Percentiles rank a stretch among this genome's conserved stretches.
Evolutionary conservation across 2,888 invertebrate genomes (phyloP).

Genomic region (Diabrotica balteata): DNA sequence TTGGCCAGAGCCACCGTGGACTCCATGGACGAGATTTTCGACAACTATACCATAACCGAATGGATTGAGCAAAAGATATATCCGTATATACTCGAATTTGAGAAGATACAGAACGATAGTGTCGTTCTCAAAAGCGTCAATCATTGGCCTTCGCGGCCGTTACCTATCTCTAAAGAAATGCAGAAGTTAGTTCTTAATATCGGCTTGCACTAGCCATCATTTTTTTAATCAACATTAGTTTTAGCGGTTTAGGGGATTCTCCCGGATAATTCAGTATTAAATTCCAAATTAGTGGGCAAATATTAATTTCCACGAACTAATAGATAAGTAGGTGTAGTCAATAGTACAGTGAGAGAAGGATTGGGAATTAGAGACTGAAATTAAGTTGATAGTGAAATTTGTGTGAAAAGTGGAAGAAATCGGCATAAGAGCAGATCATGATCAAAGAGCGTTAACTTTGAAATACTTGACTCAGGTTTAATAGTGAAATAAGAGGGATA

Average conservation of each 20-base stretch:
- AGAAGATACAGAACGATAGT: constrained; percentile 65
- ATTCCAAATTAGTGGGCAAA: no score
- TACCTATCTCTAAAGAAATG: constrained; percentile 62
- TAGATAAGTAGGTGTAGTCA: no score
- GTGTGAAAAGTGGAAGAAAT: no score
- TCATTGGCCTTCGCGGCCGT: constrained; percentile 69
- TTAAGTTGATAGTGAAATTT: no score
- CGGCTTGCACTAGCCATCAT: constrained; percentile 28
- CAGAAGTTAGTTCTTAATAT: constrained; percentile 58
- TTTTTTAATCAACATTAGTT: background rate
- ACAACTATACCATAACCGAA: constrained; percentile 68
- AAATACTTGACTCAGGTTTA: no score
- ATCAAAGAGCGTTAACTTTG: no score
- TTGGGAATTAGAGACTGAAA: no score
- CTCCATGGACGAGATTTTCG: constrained; percentile 66
- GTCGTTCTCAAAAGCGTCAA: constrained; percentile 62
- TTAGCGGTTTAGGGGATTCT: background rate
- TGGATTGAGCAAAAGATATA: constrained; percentile 73
- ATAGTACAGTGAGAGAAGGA: no score
- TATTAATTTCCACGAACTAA: no score
- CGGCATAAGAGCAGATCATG: no score
- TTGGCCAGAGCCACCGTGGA: constrained; percentile 66
- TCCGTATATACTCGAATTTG: constrained; percentile 63
- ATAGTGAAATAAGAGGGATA: no score
- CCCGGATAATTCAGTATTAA: no score